These are phyloP conservation scores for Hetaerina americana DNA, from an alignment of 1,140 invertebrate genomes.

Conservation along the genomic window DNA sequence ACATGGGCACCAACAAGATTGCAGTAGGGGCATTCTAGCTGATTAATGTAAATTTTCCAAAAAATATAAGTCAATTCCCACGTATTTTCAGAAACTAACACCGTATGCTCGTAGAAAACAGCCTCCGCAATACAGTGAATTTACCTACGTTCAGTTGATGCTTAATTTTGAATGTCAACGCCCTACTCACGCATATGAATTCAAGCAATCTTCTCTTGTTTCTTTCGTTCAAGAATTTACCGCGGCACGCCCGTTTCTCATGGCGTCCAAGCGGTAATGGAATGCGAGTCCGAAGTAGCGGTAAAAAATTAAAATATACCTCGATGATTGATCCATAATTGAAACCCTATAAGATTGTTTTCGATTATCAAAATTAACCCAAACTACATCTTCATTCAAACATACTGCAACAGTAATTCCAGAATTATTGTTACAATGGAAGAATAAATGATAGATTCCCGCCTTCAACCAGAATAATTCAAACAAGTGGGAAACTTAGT, in stretches of 20 bases:
- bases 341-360: too few species aligned
- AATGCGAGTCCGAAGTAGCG: neutral
- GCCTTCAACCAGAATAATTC: too few species aligned
- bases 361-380: too few species aligned
- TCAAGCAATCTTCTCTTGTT: neutral
- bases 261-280: neutral
- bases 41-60: neutral
- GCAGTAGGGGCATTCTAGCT: constrained; percentile 49
- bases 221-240: neutral
- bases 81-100: too few species aligned
- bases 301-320: neutral
- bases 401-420: too few species aligned
- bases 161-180: neutral
- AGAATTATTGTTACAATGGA: too few species aligned
- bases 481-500: too few species aligned
- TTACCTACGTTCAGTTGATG: neutral
- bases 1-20: constrained; percentile 75
- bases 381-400: too few species aligned
- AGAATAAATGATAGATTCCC: too few species aligned
- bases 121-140: neutral
- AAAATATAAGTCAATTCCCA: neutral
- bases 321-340: too few species aligned
- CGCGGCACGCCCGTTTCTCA: neutral
- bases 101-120: neutral
- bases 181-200: neutral